A percentile compares a stretch with the other conserved stretches of the same genome.
These are phyloP conservation scores for Clupea harengus DNA, from an alignment of 2,113 vertebrate genomes.

Conservation along the genomic window DNA sequence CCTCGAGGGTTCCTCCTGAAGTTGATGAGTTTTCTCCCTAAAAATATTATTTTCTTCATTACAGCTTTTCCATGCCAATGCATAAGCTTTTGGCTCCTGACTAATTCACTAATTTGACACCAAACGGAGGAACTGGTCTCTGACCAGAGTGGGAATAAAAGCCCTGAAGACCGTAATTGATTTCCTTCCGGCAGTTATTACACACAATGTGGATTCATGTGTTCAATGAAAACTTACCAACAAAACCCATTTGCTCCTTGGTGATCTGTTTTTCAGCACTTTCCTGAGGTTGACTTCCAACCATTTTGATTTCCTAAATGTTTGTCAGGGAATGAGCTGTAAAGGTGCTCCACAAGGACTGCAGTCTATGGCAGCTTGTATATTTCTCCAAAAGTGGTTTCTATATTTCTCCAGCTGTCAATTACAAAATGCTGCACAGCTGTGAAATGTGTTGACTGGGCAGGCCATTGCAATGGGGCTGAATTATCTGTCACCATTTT, in stretches of 20 bases:
- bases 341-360: not conserved
- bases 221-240: not conserved
- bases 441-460: not conserved
- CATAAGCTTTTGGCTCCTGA: not conserved
- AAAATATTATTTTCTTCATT: not conserved
- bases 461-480: not conserved
- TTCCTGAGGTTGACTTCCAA: not conserved
- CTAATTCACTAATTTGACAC: conserved; percentile 7
- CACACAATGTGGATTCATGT: not conserved
- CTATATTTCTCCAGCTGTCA: not conserved
- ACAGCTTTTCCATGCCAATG: not conserved
- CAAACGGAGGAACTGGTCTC: not conserved
- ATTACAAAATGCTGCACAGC: not conserved
- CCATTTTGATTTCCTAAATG: not conserved
- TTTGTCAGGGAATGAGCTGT: not conserved
- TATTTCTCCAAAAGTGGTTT: not conserved
- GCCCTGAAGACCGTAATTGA: not conserved
- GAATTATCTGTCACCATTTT: not conserved
- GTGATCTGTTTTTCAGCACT: not conserved
- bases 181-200: not conserved
- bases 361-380: not conserved
- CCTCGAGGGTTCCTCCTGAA: not conserved
- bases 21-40: not conserved
- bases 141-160: not conserved
- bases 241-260: not conserved